Percentiles rank a stretch among this genome's conserved stretches.
Conservation (phyloP, 92 coral and sea anemone genomes). For the Palythoa grandiflora region DNA sequence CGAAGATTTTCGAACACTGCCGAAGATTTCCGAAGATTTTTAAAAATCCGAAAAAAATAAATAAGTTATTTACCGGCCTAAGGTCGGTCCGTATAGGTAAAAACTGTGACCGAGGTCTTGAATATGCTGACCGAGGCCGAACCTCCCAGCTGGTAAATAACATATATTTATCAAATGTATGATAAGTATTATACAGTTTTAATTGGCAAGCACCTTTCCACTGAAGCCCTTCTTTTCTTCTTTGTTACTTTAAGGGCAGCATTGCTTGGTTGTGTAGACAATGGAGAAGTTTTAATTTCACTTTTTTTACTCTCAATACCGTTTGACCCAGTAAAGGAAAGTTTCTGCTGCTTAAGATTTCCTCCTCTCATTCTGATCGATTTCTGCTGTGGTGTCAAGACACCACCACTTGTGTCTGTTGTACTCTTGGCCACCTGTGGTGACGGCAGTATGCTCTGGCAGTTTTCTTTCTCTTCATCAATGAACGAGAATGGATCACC, state of each 20-base stretch:
- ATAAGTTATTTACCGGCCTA: no score
- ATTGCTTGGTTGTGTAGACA: not conserved
- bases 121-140: no score
- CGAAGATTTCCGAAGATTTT: no score
- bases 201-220: conserved; percentile 2
- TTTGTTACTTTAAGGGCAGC: conserved; percentile 3
- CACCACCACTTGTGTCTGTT: not conserved
- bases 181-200: no score
- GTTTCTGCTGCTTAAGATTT: conserved; percentile 27
- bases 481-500: conserved; percentile 30
- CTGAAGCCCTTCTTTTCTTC: conserved; percentile 34
- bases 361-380: conserved; percentile 12
- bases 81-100: no score
- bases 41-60: no score
- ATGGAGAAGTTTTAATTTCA: not conserved
- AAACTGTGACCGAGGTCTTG: no score
- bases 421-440: not conserved
- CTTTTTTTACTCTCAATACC: not conserved
- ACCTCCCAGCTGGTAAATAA: no score
- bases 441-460: conserved; percentile 35
- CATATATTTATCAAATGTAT: no score
- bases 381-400: conserved; percentile 3
- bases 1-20: no score
- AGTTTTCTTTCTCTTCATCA: conserved; percentile 67
- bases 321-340: not conserved